These are phyloP conservation scores for Callipepla californica DNA, from an alignment of 2,113 vertebrate genomes.

Conservation along the genomic window DNA sequence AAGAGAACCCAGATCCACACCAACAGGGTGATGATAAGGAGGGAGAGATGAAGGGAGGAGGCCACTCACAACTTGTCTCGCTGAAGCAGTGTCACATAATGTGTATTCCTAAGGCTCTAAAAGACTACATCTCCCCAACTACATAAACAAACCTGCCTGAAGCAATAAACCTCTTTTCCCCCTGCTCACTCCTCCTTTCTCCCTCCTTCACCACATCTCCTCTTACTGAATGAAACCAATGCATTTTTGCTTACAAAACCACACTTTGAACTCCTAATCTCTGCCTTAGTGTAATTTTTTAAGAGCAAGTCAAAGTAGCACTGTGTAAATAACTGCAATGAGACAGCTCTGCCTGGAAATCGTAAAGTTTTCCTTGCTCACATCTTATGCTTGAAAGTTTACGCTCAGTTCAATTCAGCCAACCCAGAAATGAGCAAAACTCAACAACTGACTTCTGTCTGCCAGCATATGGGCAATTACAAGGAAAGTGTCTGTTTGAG, in stretches of 20 bases:
- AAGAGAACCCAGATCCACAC: neutral
- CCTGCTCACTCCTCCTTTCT: neutral
- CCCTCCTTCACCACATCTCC: neutral
- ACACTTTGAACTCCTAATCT: slow-evolving; percentile 53
- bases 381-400: slow-evolving; percentile 32
- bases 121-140: neutral
- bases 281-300: slow-evolving; percentile 24
- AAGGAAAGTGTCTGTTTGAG: slow-evolving; percentile 17
- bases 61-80: neutral
- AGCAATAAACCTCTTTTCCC: neutral
- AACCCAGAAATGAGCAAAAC: slow-evolving; percentile 37
- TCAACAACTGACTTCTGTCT: slow-evolving; percentile 28
- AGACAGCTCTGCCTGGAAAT: slow-evolving; percentile 56
- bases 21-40: accelerated
- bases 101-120: neutral
- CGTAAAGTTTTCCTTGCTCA: slow-evolving; percentile 34
- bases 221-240: neutral
- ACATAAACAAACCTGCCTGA: neutral
- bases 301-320: slow-evolving; percentile 44
- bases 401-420: slow-evolving; percentile 56
- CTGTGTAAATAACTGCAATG: slow-evolving; percentile 56
- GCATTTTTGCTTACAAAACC: slow-evolving; percentile 27
- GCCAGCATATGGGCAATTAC: slow-evolving; percentile 13
- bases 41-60: neutral
- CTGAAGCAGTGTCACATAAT: neutral